Evolutionary conservation across 2,113 vertebrate genomes (phyloP), one percentile per base, ranked within the genome.

Genomic region (Strix uralensis): DNA sequence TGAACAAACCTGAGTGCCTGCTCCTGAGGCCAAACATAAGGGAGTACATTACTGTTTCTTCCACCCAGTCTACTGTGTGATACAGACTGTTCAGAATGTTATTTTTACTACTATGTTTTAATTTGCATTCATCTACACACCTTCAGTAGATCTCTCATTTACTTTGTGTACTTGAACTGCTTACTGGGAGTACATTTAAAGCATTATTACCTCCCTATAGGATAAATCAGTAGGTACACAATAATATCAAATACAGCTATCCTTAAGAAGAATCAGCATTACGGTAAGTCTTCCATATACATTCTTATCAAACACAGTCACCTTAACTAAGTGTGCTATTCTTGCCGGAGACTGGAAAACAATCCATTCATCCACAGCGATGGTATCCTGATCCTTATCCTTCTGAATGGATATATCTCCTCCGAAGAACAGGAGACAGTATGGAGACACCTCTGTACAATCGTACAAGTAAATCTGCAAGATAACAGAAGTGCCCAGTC

Each of bases 391-490:
- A 78, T 98, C 99, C 8, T 98, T 98, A 26, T 99, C 99, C 86
- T 98, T 99, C 98, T 99, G 99, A 95, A 99, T 99, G 88, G 98
- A 99, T 96, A 99, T 99, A 87, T 99, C 99, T 36, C 99, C 99
- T 65, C 99, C 99, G 1, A 99, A 99, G 97, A 99, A 99, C 79
- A 99, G 96, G 38, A 99, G 98, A 3, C 99, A 99, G 96, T 99
- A 99, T 0, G 99, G 99, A n/a, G 99, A 99, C 44, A 99, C 99
- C 93, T 99, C 99, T 1, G 99, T 99, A 84, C 99, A 99, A 66
- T 99, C 99, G 42, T 99, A 99, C 91, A 99, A 97, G 97, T 99
- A 99, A 95, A 99, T 99, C 99, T 99, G 98, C 65, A 96, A 92
- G 32, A 65, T 36, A 22, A 71, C 36, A 81, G 34, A 81, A 70